Evolutionary conservation across 2,113 vertebrate genomes (phyloP).

Genomic region (Chitala chitala): DNA sequence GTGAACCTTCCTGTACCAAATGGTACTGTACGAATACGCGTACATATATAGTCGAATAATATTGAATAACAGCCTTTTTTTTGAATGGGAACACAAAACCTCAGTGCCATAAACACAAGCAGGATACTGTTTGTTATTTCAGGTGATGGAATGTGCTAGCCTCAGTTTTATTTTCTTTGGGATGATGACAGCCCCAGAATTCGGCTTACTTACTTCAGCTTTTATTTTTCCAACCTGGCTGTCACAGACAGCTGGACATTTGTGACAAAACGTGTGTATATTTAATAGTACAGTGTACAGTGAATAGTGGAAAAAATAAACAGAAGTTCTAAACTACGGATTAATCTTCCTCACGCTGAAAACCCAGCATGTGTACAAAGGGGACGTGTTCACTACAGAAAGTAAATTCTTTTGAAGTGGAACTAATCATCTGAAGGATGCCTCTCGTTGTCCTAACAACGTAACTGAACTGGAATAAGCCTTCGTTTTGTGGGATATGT

Average conservation of each 20-base stretch:
- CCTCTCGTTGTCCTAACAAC: conserved; percentile 99
- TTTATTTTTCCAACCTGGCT: conserved; percentile 61
- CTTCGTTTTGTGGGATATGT: conserved; percentile 91
- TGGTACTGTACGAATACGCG: too few species aligned
- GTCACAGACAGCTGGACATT: conserved; percentile 60
- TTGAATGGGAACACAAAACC: too few species aligned
- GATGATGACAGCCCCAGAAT: conserved; percentile 42
- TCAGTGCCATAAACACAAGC: too few species aligned
- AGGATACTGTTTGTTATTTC: conserved; percentile 17
- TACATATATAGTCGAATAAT: too few species aligned
- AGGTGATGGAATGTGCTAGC: conserved; percentile 20
- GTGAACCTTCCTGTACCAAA: too few species aligned
- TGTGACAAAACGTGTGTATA: conserved; percentile 66
- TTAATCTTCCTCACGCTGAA: conserved; percentile 72
- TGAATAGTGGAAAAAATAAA: conserved; percentile 88
- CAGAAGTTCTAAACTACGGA: conserved; percentile 79
- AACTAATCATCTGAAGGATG: conserved; percentile 99
- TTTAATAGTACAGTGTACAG: conserved; percentile 79
- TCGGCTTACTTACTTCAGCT: conserved; percentile 49
- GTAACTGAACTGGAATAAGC: conserved; percentile 89
- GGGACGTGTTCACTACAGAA: conserved; percentile 85
- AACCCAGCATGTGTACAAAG: conserved; percentile 81
- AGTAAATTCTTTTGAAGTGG: conserved; percentile 99
- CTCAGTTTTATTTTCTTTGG: conserved; percentile 39
- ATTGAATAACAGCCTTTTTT: too few species aligned